These are phyloP conservation scores for Bombus huntii DNA, from an alignment of 1,140 invertebrate species.

Conservation along the genomic window DNA sequence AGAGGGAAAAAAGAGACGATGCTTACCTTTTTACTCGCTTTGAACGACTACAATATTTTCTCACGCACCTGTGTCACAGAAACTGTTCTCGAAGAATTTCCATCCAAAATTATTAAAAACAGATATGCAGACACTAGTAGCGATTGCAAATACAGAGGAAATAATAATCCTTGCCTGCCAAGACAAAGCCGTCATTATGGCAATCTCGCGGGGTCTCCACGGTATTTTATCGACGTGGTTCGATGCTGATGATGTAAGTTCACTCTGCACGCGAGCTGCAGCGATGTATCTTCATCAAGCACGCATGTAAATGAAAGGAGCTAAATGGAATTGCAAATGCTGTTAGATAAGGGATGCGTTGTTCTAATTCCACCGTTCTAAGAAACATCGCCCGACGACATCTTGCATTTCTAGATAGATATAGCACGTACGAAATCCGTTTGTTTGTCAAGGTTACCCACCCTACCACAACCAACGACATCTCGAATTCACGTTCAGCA, in stretches of 20 bases:
- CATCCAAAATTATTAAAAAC: too few relatives aligned
- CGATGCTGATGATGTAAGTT: constrained; percentile 55
- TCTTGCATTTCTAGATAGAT: not conserved
- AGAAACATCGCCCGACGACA: not conserved
- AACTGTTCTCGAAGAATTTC: not conserved
- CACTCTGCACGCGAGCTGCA: constrained; percentile 37
- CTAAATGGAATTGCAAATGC: constrained; percentile 19
- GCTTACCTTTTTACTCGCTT: too few relatives aligned
- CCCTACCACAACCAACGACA: too few relatives aligned
- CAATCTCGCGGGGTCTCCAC: not conserved
- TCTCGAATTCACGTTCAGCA: not conserved
- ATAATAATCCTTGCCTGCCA: constrained; percentile 28
- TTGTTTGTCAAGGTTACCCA: not conserved
- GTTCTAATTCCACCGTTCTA: not conserved
- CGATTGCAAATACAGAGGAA: constrained; percentile 40
- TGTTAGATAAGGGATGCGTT: not conserved
- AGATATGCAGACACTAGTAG: not conserved
- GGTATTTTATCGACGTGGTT: constrained; percentile 31
- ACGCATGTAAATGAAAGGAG: not conserved
- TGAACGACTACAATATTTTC: not conserved
- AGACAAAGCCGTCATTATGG: constrained; percentile 22
- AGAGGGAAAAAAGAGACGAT: not conserved
- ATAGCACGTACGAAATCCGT: not conserved
- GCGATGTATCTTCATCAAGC: constrained; percentile 29
- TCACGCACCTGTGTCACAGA: not conserved